phyloP scores from a whole-genome alignment of 1,140 invertebrate species.

The Drosophila seguyi region DNA sequence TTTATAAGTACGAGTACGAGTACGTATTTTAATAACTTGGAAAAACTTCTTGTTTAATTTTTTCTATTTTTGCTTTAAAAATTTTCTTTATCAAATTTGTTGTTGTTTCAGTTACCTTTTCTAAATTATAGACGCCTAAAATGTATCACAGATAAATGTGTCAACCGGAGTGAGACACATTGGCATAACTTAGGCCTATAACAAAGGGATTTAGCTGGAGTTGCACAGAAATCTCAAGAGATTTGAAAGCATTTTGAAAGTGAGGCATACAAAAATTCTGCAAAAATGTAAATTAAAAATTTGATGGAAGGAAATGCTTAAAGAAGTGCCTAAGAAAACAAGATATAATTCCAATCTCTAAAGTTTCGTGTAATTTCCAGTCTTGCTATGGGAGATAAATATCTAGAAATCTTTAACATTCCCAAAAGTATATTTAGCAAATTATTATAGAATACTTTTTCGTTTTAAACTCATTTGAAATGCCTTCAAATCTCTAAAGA shows the following conservation, averaged over 20 bases:
- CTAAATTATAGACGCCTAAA: conserved; percentile 67
- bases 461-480: not conserved
- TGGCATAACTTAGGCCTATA: conserved; percentile 71
- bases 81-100: conserved; percentile 40
- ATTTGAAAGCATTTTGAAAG: not conserved
- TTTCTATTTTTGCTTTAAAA: conserved; percentile 20
- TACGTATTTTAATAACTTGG: conserved; percentile 18
- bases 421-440: not conserved
- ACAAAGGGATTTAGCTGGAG: conserved; percentile 47
- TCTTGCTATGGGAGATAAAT: not conserved
- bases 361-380: too few species aligned
- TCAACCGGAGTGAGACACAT: conserved; percentile 52
- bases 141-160: conserved; percentile 82
- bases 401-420: not conserved
- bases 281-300: not conserved
- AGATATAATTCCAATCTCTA: too few species aligned
- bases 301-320: not conserved
- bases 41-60: conserved; percentile 20
- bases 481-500: not conserved
- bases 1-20: too few species aligned
- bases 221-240: not conserved
- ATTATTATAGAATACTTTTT: not conserved
- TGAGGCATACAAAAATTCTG: too few species aligned
- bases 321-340: not conserved
- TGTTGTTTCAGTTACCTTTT: conserved; percentile 33